These are phyloP conservation scores for Ephestia elutella DNA, from an alignment of 1,140 invertebrate species.

Conservation along the genomic window DNA sequence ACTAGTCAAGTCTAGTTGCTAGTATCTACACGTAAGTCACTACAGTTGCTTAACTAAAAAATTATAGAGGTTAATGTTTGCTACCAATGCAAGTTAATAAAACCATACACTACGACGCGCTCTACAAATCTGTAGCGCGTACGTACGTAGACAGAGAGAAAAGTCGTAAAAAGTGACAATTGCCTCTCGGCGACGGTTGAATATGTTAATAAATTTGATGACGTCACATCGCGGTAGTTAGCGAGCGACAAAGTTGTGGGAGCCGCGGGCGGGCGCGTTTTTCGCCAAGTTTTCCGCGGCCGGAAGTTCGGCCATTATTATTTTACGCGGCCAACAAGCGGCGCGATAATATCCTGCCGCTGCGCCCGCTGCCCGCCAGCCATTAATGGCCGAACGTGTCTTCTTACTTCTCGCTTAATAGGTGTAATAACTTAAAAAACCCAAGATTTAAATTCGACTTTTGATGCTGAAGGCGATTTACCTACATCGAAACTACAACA, in stretches of 20 bases:
- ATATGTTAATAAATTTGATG: conserved; percentile 73
- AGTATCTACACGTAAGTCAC: no score
- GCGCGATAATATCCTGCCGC: conserved; percentile 72
- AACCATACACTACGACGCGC: background rate
- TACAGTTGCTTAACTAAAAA: no score
- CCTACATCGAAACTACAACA: background rate
- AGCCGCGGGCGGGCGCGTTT: conserved; percentile 51
- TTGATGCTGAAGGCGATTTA: background rate
- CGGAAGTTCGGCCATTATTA: conserved; percentile 75
- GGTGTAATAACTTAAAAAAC: conserved; percentile 70
- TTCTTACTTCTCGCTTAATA: conserved; percentile 67
- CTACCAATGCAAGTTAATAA: no score
- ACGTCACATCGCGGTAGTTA: conserved; percentile 61
- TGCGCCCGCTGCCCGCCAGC: conserved; percentile 40
- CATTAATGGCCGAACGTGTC: conserved; percentile 69
- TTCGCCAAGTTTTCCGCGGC: conserved; percentile 67
- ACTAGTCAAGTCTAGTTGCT: no score
- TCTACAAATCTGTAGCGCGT: conserved; percentile 32
- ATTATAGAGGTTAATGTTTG: no score
- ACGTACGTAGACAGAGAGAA: conserved; percentile 41
- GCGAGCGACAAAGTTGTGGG: conserved; percentile 38
- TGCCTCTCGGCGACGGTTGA: conserved; percentile 39
- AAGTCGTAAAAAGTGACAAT: conserved; percentile 48
- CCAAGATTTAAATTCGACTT: conserved; percentile 42
- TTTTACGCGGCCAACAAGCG: conserved; percentile 76